phyloP scores from a whole-genome alignment of 2,888 invertebrate genomes.

The Priocnemis perturbator region DNA sequence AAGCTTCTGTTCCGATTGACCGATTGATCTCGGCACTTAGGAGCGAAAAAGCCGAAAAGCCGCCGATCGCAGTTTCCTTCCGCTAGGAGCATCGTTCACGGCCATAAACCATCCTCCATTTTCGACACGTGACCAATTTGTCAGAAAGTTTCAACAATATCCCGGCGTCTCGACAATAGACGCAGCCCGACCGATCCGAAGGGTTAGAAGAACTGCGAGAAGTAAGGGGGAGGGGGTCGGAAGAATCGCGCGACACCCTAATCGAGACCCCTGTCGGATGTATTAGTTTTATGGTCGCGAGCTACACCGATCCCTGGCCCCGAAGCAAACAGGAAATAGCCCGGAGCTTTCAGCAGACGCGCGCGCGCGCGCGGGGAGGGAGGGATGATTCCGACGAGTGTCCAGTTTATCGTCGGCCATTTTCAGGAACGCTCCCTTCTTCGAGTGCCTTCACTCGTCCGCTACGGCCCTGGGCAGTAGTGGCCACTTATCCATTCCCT shows the following conservation, averaged over 20 bases:
- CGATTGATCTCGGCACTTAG: conserved; percentile 10
- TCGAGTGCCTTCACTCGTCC: conserved; percentile 31
- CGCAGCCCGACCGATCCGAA: conserved; percentile 8
- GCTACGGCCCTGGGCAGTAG: conserved; percentile 47
- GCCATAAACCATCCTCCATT: conserved; percentile 26
- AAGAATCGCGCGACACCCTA: conserved; percentile 43
- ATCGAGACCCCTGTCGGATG: conserved; percentile 60
- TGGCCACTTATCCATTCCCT: conserved; percentile 53
- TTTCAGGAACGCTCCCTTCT: conserved; percentile 52
- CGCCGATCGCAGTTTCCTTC: conserved; percentile 46
- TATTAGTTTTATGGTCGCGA: conserved; percentile 68
- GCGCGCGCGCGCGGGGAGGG: too few relatives aligned
- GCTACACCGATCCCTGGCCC: conserved; percentile 38
- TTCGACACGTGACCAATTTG: conserved; percentile 70
- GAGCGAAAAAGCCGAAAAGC: not conserved
- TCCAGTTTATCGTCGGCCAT: conserved; percentile 64
- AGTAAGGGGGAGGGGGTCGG: conserved; percentile 2
- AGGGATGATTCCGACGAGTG: conserved; percentile 43
- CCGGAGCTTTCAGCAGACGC: conserved; percentile 49
- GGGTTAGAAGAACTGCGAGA: not conserved
- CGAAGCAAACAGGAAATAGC: conserved; percentile 66
- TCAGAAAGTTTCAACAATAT: conserved; percentile 54
- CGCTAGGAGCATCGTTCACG: conserved; percentile 28
- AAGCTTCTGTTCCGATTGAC: conserved; percentile 2
- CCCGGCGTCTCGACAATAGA: conserved; percentile 40